phyloP scores from a whole-genome alignment of 2,113 vertebrate genomes.

The Anhinga anhinga region DNA sequence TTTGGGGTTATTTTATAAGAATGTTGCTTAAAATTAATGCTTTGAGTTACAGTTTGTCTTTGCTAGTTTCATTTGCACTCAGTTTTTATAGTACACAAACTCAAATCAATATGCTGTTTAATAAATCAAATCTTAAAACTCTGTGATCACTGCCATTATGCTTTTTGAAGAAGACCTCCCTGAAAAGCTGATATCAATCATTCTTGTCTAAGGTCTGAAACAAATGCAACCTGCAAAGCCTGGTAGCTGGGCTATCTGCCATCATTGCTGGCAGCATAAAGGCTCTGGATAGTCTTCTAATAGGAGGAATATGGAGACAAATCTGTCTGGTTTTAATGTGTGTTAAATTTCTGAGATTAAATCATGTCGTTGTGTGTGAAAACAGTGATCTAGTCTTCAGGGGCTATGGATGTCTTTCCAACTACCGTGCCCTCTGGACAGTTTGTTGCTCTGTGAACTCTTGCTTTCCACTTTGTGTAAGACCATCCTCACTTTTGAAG shows the following conservation, averaged over 20 bases:
- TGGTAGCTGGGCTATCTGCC: conserved; percentile 61
- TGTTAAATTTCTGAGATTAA: background rate
- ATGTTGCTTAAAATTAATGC: background rate
- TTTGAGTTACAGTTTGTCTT: background rate
- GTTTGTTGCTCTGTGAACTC: background rate
- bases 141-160: background rate
- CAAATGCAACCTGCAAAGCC: conserved; percentile 57
- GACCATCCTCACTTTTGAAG: background rate
- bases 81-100: background rate
- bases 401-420: background rate
- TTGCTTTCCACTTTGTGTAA: background rate
- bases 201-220: conserved; percentile 37
- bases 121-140: conserved; percentile 15
- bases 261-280: conserved; percentile 46
- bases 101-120: background rate
- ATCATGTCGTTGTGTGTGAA: background rate
- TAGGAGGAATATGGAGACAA: conserved; percentile 18
- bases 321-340: conserved; percentile 21
- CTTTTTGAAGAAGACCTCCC: background rate
- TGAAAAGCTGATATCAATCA: conserved; percentile 51
- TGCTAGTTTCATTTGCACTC: background rate
- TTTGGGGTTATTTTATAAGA: background rate
- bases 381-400: background rate
- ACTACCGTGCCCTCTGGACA: background rate
- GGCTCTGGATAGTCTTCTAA: conserved; percentile 3